Conservation (phyloP, 2,113 vertebrate species). For the Athene noctua region DNA sequence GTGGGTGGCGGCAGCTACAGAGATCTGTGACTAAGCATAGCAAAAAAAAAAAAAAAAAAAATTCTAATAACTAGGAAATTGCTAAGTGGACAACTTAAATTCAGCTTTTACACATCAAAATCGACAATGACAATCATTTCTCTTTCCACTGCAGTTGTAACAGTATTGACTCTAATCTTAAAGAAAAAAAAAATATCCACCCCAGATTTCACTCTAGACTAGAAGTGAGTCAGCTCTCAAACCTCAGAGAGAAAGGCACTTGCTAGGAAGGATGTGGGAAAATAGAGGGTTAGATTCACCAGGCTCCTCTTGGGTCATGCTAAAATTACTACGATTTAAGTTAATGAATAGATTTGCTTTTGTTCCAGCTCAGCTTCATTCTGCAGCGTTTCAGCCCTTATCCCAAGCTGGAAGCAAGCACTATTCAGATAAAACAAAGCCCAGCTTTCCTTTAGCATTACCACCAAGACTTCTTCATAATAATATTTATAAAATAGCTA, state of each 20-base stretch:
- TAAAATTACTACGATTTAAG: conserved; percentile 66
- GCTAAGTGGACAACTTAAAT: conserved; percentile 12
- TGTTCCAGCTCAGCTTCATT: conserved; percentile 55
- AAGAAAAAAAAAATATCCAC: background rate
- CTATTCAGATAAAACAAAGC: conserved; percentile 63
- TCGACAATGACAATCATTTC: background rate
- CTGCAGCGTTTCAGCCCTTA: conserved; percentile 33
- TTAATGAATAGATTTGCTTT: conserved; percentile 60
- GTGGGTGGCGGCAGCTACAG: background rate
- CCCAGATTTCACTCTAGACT: conserved; percentile 18
- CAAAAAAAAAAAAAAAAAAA: background rate
- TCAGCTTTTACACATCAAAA: conserved; percentile 20
- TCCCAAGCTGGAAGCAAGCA: conserved; percentile 13
- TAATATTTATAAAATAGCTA: conserved; percentile 65
- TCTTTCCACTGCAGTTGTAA: background rate
- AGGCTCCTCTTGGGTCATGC: conserved; percentile 58
- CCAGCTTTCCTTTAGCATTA: conserved; percentile 34
- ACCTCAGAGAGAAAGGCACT: conserved; percentile 39
- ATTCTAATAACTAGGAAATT: background rate
- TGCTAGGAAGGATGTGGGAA: conserved; percentile 54
- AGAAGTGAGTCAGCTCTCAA: conserved; percentile 47
- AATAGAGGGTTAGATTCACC: conserved; percentile 61
- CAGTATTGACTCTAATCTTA: background rate
- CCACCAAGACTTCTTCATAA: conserved; percentile 44
- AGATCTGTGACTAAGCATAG: background rate